These are phyloP conservation scores for Drosophila nigritarsus DNA, from an alignment of 2,888 invertebrate species.

Conservation along the genomic window DNA sequence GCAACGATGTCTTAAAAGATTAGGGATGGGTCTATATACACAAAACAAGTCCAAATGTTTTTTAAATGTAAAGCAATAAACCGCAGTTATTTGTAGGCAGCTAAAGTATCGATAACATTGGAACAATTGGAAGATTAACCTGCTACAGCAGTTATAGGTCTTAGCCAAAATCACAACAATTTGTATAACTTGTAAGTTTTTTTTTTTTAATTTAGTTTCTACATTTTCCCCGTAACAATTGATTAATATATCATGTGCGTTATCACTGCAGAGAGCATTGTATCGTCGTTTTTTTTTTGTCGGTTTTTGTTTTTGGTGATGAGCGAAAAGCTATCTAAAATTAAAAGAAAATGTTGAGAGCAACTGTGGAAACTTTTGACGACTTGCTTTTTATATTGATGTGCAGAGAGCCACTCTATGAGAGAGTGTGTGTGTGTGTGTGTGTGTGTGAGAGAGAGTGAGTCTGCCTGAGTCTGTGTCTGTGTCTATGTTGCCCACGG, in stretches of 20 bases:
- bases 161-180: neutral
- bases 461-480: conserved; percentile 16
- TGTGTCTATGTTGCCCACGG: conserved; percentile 22
- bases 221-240: neutral
- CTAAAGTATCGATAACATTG: neutral
- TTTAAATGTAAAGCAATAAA: neutral
- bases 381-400: conserved; percentile 37
- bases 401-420: conserved; percentile 34
- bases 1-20: neutral
- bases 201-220: neutral
- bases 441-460: conserved; percentile 3
- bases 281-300: conserved; percentile 10
- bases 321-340: conserved; percentile 53
- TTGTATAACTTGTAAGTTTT: neutral
- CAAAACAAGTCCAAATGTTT: neutral
- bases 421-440: conserved; percentile 2
- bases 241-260: conserved; percentile 24
- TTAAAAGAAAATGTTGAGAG: conserved; percentile 66
- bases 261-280: conserved; percentile 47
- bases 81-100: neutral
- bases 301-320: conserved; percentile 2
- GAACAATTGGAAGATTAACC: neutral
- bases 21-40: neutral
- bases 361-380: conserved; percentile 50
- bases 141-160: neutral